Evolutionary conservation across 2,113 vertebrate genomes (phyloP), one percentile per base, ranked within the genome.

Genomic region (Grus americana): DNA sequence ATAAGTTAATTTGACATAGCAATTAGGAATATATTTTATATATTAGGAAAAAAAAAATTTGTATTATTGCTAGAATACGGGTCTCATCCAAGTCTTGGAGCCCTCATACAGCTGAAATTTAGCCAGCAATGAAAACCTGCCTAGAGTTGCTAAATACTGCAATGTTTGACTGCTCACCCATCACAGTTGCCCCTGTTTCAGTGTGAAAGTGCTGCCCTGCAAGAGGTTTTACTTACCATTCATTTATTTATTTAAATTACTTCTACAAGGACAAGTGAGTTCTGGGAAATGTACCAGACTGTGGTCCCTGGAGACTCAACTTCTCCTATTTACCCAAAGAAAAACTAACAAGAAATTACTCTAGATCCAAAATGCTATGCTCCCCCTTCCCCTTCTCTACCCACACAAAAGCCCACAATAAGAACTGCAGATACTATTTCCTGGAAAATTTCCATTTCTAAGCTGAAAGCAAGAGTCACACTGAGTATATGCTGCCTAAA

Each of bases 211-310:
- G 16, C 20, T 73, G 57, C 42, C 29, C 74, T 68, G 29, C 2
- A 72, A 75, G 26, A 79, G 20, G 50, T 58, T 87, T 71, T 75
- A 79, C 29, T 88, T 90, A 54, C 26, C 8, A 38, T 90, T 85
- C 8, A 85, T 85, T 90, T 85, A 86, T 73, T 89, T 86, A 85
- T 87, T 87, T 88, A 92, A 94, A 85, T 93, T 72, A 59, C 38
- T 75, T 87, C 70, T 94, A 50, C 26, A 92, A 92, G n/a, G 52
- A 38, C 72, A 90, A 72, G 20, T 85, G 66, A 79, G 57, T 82
- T 93, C 88, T 79, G 29, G 55, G 61, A 95, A 94, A 50, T 46
- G 15, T 75, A 95, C 46, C 84, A 93, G 80, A 46, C 15, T 46
- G 5, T 54, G 12, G 5, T 73, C 22, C 7, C 44, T 67, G 59